Evolutionary conservation across 1,140 invertebrate genomes (phyloP).

Genomic region (Polypedilum vanderplanki): DNA sequence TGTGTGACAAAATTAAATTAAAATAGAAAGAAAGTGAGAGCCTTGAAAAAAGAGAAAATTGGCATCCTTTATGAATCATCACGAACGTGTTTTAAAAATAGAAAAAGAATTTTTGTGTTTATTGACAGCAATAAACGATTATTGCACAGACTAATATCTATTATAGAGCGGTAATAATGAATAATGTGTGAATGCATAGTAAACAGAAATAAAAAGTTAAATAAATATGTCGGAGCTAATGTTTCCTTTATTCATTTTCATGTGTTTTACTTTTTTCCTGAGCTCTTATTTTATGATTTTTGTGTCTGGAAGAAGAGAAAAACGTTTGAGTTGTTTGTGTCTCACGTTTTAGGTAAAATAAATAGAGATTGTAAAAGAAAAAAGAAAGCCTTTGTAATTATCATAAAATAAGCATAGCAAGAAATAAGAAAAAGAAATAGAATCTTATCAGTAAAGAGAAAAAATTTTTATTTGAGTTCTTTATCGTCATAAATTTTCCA

Average conservation of each 20-base stretch:
- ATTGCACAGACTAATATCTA: background rate
- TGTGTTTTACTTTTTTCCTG: background rate
- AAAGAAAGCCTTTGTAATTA: too few species aligned
- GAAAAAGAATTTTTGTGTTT: background rate
- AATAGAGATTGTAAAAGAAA: too few species aligned
- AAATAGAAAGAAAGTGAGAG: background rate
- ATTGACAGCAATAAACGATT: constrained; percentile 6
- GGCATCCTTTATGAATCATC: constrained; percentile 11
- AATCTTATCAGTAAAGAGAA: too few species aligned
- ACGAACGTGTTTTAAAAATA: background rate
- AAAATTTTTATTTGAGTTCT: too few species aligned
- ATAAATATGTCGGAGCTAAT: background rate
- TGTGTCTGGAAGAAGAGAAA: background rate
- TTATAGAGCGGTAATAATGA: background rate
- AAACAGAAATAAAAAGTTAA: constrained; percentile 14
- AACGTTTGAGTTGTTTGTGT: background rate
- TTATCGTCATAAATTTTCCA: too few species aligned
- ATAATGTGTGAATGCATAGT: constrained; percentile 18
- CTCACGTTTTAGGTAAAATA: background rate
- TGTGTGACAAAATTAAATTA: background rate
- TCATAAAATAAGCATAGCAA: too few species aligned
- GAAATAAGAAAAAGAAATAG: too few species aligned
- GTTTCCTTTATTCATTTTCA: background rate
- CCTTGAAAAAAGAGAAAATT: background rate
- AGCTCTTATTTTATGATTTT: constrained; percentile 6